These are phyloP conservation scores for Tachycineta bicolor DNA, from an alignment of 2,113 vertebrate genomes.

Conservation along the genomic window DNA sequence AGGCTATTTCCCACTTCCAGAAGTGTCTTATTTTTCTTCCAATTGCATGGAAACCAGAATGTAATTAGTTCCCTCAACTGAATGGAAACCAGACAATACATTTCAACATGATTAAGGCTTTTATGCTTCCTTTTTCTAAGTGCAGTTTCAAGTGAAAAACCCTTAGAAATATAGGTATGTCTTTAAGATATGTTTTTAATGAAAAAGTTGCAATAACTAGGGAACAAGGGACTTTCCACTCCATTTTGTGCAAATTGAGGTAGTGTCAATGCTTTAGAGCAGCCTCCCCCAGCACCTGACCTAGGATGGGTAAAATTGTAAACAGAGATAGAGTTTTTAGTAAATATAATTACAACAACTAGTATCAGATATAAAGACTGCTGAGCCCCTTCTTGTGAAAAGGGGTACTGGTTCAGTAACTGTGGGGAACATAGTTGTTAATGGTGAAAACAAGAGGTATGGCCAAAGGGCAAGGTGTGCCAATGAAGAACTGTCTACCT, in stretches of 20 bases:
- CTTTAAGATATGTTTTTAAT: not conserved
- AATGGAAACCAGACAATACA: not conserved
- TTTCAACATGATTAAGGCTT: not conserved
- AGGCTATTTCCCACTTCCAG: not conserved
- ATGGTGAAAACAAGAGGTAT: not conserved
- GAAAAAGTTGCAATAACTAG: not conserved
- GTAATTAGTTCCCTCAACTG: not conserved
- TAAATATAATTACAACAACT: not conserved
- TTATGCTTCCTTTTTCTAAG: not conserved
- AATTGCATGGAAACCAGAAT: not conserved
- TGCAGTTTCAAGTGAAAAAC: not conserved
- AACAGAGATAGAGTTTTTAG: not conserved
- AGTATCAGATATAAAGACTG: not conserved
- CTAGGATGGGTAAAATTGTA: not conserved
- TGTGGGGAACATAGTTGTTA: not conserved
- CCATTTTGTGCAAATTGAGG: not conserved
- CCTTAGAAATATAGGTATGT: not conserved
- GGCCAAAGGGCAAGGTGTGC: not conserved
- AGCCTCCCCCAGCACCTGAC: not conserved
- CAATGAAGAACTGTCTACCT: not conserved
- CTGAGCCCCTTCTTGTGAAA: not conserved
- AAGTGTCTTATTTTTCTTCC: not conserved
- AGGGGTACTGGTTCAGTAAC: not conserved
- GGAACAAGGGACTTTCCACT: not conserved
- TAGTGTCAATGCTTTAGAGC: not conserved